Conservation (phyloP, 2,888 invertebrate genomes). For the Myopa tessellatipennis region DNA sequence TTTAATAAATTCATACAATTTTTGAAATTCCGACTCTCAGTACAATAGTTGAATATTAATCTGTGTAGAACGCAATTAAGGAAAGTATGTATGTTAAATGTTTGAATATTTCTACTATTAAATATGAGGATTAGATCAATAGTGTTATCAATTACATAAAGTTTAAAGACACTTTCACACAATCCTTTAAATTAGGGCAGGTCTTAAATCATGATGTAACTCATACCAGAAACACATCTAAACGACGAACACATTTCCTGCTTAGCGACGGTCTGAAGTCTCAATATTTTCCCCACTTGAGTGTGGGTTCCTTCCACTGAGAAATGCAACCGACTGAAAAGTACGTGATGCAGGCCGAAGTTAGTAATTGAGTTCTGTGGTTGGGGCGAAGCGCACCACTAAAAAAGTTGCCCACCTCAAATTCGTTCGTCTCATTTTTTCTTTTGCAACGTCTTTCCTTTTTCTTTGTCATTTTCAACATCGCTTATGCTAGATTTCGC, state of each 20-base stretch:
- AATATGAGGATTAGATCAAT: too few relatives aligned
- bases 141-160: background rate
- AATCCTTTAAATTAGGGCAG: background rate
- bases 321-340: constrained; percentile 10
- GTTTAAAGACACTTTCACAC: background rate
- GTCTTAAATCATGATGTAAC: background rate
- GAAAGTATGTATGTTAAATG: too few relatives aligned
- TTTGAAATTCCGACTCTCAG: too few relatives aligned
- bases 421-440: constrained; percentile 1
- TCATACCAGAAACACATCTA: too few relatives aligned
- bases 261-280: background rate
- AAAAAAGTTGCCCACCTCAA: background rate
- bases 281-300: background rate
- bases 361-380: background rate
- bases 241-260: background rate
- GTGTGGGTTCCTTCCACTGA: background rate
- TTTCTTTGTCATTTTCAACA: background rate
- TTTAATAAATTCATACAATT: too few relatives aligned
- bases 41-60: too few relatives aligned
- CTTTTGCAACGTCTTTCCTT: background rate
- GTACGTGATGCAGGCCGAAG: constrained; percentile 16
- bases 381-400: background rate
- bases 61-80: too few relatives aligned
- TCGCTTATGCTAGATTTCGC: constrained; percentile 21
- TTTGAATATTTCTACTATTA: too few relatives aligned